Percentiles rank a stretch among this genome's conserved stretches.
These are phyloP conservation scores for Semaprochilodus insignis DNA, from an alignment of 2,797 vertebrate genomes.

Conservation along the genomic window DNA sequence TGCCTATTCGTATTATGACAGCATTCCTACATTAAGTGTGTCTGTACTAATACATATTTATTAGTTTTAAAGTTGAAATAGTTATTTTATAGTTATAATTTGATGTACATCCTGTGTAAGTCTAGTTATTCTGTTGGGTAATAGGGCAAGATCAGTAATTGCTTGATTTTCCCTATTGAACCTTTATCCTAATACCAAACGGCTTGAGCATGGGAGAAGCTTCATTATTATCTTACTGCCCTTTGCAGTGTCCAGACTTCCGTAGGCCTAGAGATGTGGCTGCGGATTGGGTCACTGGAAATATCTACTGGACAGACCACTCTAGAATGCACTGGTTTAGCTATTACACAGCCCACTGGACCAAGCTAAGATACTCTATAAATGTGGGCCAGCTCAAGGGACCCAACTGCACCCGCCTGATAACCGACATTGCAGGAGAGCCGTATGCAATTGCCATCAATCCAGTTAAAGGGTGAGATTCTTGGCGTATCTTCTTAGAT, in stretches of 20 bases:
- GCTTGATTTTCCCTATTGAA: background rate
- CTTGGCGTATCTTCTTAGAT: slow-evolving; percentile 25
- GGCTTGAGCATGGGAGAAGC: slow-evolving; percentile 19
- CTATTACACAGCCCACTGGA: slow-evolving; percentile 98
- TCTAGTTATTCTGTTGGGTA: background rate
- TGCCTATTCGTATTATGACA: background rate
- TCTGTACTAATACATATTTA: background rate
- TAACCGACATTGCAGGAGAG: slow-evolving; percentile 96
- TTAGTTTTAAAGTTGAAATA: too few species aligned
- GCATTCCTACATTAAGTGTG: background rate
- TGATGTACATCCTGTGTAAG: background rate
- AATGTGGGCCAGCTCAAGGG: slow-evolving; percentile 96
- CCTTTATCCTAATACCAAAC: slow-evolving; percentile 9
- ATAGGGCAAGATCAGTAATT: background rate
- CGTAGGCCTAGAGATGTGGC: slow-evolving; percentile 93
- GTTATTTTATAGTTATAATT: background rate
- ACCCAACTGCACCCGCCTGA: slow-evolving; percentile 94
- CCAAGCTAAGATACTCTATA: slow-evolving; percentile 95
- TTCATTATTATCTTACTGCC: slow-evolving; percentile 33
- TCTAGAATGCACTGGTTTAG: slow-evolving; percentile 99
- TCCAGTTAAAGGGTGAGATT: slow-evolving; percentile 89
- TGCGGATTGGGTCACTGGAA: slow-evolving; percentile 97
- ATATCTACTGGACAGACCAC: slow-evolving; percentile 98
- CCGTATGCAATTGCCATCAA: slow-evolving; percentile 96
- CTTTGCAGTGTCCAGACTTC: slow-evolving; percentile 92